These are phyloP conservation scores for Ispidina picta DNA, from an alignment of 2,797 vertebrate species.

Conservation along the genomic window DNA sequence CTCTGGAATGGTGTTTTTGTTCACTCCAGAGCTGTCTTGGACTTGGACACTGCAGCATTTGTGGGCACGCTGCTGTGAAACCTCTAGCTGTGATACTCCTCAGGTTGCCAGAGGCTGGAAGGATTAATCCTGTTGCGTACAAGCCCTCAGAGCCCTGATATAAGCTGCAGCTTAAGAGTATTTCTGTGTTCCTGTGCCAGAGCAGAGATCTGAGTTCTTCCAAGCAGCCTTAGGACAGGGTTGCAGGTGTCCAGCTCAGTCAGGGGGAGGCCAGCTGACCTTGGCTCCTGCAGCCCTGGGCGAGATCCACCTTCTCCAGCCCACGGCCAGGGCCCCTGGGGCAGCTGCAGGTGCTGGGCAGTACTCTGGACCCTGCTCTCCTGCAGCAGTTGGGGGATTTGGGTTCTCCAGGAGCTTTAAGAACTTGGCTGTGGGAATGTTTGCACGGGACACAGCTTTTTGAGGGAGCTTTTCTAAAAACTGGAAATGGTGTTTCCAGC, in stretches of 20 bases:
- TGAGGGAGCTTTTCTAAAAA: not conserved
- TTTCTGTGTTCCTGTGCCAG: not conserved
- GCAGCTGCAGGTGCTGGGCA: not conserved
- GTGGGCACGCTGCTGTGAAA: not conserved
- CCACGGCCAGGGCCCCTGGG: fast-evolving
- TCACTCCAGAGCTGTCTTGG: not conserved
- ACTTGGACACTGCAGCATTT: fast-evolving
- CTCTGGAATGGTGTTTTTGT: not conserved
- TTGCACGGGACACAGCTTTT: not conserved
- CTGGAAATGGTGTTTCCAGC: not conserved
- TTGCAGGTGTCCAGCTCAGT: not conserved
- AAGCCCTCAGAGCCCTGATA: not conserved
- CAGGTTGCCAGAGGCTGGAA: not conserved
- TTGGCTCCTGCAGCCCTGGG: not conserved
- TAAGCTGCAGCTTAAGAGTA: not conserved
- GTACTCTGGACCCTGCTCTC: not conserved
- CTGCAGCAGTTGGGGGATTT: not conserved
- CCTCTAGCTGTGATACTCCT: not conserved
- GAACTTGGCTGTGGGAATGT: not conserved
- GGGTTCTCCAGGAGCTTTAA: not conserved
- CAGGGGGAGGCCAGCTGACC: not conserved
- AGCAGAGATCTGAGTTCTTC: not conserved
- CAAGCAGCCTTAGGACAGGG: not conserved
- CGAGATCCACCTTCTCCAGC: not conserved
- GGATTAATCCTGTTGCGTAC: not conserved